Conservation (phyloP, 2,113 vertebrate genomes). For the Mesembrinibis cayennensis region DNA sequence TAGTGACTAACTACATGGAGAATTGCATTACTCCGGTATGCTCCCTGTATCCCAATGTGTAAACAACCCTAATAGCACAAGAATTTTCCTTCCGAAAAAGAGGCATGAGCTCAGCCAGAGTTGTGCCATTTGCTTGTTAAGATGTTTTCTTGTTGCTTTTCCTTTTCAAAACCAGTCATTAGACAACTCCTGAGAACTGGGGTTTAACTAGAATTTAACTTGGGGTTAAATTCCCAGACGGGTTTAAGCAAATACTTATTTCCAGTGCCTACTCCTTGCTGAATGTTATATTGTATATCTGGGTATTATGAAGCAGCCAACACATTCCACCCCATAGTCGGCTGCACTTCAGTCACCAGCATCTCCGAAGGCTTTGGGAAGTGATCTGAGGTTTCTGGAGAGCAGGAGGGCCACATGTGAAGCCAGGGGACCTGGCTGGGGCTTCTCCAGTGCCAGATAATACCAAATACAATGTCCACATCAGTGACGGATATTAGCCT, state of each 20-base stretch:
- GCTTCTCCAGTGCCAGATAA: background rate
- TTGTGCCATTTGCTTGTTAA: background rate
- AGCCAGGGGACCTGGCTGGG: background rate
- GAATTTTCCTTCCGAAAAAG: background rate
- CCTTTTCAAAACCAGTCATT: background rate
- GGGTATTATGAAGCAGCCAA: background rate
- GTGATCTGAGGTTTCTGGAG: background rate
- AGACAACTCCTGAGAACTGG: background rate
- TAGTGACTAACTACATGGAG: background rate
- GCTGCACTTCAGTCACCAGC: background rate
- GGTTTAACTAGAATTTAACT: background rate
- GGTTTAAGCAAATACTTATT: background rate
- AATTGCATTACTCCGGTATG: background rate
- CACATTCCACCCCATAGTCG: rapidly evolving
- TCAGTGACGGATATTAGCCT: background rate
- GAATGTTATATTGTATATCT: rapidly evolving
- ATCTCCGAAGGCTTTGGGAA: background rate
- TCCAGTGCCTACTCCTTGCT: background rate
- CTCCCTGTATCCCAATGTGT: background rate
- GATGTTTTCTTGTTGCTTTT: background rate
- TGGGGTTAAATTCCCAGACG: background rate
- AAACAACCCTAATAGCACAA: background rate
- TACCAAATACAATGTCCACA: no score
- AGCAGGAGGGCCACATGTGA: rapidly evolving
- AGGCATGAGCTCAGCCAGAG: background rate